A percentile compares a stretch with the other conserved stretches of the same genome.
phyloP scores from a whole-genome alignment of 2,797 vertebrate species.

The Eulemur coronatus region DNA sequence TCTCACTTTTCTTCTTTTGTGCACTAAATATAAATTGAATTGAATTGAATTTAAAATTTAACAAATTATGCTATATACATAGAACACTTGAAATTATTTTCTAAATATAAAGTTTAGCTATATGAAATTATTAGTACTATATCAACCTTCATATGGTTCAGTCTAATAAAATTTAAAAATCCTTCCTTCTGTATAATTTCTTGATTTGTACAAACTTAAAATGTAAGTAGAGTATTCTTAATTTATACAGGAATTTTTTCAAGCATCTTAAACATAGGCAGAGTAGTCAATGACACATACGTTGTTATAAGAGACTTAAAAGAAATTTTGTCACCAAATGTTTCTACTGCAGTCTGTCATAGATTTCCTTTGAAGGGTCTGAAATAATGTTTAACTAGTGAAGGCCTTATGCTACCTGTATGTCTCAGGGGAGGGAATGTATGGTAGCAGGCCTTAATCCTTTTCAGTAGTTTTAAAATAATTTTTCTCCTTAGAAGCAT shows the following conservation, averaged over 20 bases:
- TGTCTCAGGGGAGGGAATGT: not conserved
- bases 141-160: not conserved
- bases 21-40: not conserved
- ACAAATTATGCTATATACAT: not conserved
- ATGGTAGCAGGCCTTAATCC: not conserved
- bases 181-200: not conserved
- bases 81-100: not conserved
- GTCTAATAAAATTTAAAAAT: not conserved
- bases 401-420: not conserved
- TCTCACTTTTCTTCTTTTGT: not conserved
- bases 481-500: not conserved
- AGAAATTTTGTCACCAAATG: not conserved
- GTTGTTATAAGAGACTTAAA: not conserved
- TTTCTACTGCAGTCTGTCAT: not conserved
- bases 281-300: not conserved
- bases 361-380: not conserved
- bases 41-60: not conserved
- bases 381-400: not conserved
- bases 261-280: not conserved
- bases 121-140: not conserved
- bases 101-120: not conserved
- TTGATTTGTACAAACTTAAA: not conserved
- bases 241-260: not conserved
- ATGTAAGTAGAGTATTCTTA: not conserved
- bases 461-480: not conserved